Conservation (phyloP, 2,888 invertebrate species). For the Dryococelus australis region DNA sequence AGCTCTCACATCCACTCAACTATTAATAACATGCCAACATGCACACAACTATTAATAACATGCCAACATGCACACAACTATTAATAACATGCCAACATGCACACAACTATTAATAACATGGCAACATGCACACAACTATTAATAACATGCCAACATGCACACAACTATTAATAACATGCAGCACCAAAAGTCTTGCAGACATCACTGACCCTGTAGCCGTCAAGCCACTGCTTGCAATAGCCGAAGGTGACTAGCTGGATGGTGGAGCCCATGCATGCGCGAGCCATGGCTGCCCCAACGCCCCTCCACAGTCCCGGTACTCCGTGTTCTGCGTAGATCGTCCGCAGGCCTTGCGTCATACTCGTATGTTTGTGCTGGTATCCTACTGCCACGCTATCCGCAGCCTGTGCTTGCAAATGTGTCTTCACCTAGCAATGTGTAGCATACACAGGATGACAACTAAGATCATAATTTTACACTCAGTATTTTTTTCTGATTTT, state of each 20-base stretch:
- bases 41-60: too few species aligned
- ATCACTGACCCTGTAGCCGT: slow-evolving; percentile 48
- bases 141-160: too few species aligned
- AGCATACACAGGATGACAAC: too few species aligned
- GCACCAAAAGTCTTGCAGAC: background rate
- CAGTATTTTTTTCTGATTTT: too few species aligned
- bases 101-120: too few species aligned
- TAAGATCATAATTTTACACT: too few species aligned
- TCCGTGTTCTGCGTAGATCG: slow-evolving; percentile 58
- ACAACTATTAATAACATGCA: too few species aligned
- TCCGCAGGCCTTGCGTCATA: slow-evolving; percentile 68
- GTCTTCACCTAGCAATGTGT: slow-evolving; percentile 70
- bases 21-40: too few species aligned
- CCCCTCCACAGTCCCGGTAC: slow-evolving; percentile 81
- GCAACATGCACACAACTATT: too few species aligned
- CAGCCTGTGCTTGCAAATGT: slow-evolving; percentile 74
- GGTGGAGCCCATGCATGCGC: slow-evolving; percentile 81
- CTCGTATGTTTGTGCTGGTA: slow-evolving; percentile 80
- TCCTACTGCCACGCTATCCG: slow-evolving; percentile 83
- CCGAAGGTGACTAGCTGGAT: slow-evolving; percentile 86
- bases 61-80: too few species aligned
- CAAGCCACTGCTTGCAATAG: slow-evolving; percentile 67
- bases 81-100: too few species aligned
- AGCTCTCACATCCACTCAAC: too few species aligned
- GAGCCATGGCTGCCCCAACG: slow-evolving; percentile 73